Percentiles rank a stretch among this genome's conserved stretches.
These are phyloP conservation scores for Sebastes schlegelii DNA, from an alignment of 2,113 vertebrate species.

Conservation along the genomic window DNA sequence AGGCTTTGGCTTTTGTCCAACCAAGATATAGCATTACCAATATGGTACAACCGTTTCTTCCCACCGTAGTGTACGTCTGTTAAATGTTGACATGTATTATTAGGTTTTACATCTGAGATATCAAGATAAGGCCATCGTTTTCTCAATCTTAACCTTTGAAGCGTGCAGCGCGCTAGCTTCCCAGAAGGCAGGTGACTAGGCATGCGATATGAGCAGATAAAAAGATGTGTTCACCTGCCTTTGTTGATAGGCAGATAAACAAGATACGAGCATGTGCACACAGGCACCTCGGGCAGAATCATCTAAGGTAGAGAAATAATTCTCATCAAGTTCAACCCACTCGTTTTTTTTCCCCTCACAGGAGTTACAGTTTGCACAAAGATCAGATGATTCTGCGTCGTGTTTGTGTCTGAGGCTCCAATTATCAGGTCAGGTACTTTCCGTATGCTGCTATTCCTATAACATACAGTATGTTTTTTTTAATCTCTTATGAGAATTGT, in stretches of 20 bases:
- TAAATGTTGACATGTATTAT: conserved; percentile 3
- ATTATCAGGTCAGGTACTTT: conserved; percentile 19
- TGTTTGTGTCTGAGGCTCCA: conserved; percentile 12
- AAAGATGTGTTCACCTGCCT: conserved; percentile 11
- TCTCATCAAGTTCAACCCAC: conserved; percentile 40
- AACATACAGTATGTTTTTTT: conserved; percentile 8
- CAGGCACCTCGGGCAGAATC: conserved; percentile 20
- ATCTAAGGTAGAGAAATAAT: conserved; percentile 8
- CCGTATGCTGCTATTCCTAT: conserved; percentile 21
- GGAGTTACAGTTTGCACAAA: conserved; percentile 1
- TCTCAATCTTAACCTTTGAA: conserved; percentile 23
- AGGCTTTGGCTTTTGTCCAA: not conserved
- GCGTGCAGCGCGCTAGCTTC: conserved; percentile 10
- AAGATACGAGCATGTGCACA: conserved; percentile 19
- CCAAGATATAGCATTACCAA: not conserved
- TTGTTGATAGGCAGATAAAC: conserved; percentile 49
- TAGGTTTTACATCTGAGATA: conserved; percentile 19
- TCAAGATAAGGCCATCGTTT: conserved; percentile 15
- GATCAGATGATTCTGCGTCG: conserved; percentile 11
- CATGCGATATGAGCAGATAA: conserved; percentile 35
- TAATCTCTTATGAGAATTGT: not conserved
- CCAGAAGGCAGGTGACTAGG: conserved; percentile 26
- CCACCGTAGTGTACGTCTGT: not conserved
- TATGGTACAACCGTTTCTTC: not conserved
- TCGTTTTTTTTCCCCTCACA: not conserved